Evolutionary conservation across 2,888 invertebrate species (phyloP), one percentile per base, ranked within the genome.

Genomic region (Dione juno): DNA sequence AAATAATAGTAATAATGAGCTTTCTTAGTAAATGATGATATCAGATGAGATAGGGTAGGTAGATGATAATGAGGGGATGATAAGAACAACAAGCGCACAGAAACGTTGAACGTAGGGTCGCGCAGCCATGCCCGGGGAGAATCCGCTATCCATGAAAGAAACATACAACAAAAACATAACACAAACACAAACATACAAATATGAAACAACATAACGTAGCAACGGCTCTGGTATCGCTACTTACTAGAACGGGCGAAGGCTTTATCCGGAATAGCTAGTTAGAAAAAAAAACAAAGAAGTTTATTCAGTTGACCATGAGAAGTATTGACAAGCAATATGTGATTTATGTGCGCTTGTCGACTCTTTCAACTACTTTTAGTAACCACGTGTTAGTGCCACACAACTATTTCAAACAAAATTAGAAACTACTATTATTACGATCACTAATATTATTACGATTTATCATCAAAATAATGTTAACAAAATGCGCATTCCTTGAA

Each of bases 181-280:
- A 69, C 65, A 63, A 59, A 43, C 50, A 45, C 63, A 63, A 75
- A 80, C 66, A 78, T 80, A 84, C 73, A 69, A 77, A 77, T 73
- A 77, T 76, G 78, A 79, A 75, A 79, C 75, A 80, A 79, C 82
- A 90, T 87, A 87, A 86, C 88, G 92, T 92, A 92, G 92, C 92
- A 88, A 84, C 81, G 82, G 85, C 83, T 89, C 85, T 84, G 84
- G 81, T 86, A 79, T 88, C 88, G 91, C 93, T 98, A 98, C 98
- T 98, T 98, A 98, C 98, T 96, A 98, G 96, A 94, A 98, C 98
- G 95, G 98, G 98, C 95, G 97, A 97, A 94, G 98, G 98, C 96
- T 97, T 98, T 95, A 98, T 98, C 98, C 98, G 97, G 97, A 98
- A 98, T 95, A 98, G 97, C 98, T 98, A 96, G 94, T 95, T 92